A percentile compares a stretch with the other conserved stretches of the same genome.
Conservation (phyloP, 2,888 invertebrate species). For the Himalopsyche tibetana region DNA sequence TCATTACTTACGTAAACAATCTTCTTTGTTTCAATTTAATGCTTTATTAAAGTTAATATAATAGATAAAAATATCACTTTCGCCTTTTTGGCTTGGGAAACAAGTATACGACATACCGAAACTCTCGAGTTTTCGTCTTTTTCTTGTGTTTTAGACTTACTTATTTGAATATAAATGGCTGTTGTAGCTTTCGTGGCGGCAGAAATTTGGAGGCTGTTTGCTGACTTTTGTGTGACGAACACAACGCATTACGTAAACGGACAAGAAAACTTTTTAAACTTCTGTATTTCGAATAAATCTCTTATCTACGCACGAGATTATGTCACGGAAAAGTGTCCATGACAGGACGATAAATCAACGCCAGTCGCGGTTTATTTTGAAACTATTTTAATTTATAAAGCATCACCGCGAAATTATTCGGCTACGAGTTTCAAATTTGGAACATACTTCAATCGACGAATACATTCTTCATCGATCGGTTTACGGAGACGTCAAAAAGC, state of each 20-base stretch:
- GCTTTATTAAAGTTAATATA: too few relatives aligned
- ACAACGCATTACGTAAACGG: constrained; percentile 44
- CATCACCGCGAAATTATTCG: constrained; percentile 19
- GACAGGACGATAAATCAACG: constrained; percentile 12
- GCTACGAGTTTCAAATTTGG: constrained; percentile 4
- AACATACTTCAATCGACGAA: constrained; percentile 15
- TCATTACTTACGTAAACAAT: too few relatives aligned
- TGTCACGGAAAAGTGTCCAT: neutral
- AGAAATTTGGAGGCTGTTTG: constrained; percentile 79
- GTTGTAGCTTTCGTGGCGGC: constrained; percentile 71
- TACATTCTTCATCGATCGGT: neutral
- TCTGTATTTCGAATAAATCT: constrained; percentile 27
- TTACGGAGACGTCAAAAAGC: constrained; percentile 38
- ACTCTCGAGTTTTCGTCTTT: neutral
- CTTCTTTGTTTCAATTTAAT: too few relatives aligned
- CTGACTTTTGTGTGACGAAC: constrained; percentile 66
- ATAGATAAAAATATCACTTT: neutral
- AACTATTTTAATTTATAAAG: constrained; percentile 22
- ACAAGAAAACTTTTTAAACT: constrained; percentile 37
- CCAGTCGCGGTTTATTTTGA: neutral
- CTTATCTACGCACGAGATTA: neutral
- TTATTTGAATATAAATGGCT: constrained; percentile 54
- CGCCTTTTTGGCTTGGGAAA: neutral
- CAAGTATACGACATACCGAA: constrained; percentile 27
- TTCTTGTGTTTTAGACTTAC: constrained; percentile 11